Evolutionary conservation across 2,113 vertebrate species (phyloP).

Genomic region (Peromyscus polionotus): DNA sequence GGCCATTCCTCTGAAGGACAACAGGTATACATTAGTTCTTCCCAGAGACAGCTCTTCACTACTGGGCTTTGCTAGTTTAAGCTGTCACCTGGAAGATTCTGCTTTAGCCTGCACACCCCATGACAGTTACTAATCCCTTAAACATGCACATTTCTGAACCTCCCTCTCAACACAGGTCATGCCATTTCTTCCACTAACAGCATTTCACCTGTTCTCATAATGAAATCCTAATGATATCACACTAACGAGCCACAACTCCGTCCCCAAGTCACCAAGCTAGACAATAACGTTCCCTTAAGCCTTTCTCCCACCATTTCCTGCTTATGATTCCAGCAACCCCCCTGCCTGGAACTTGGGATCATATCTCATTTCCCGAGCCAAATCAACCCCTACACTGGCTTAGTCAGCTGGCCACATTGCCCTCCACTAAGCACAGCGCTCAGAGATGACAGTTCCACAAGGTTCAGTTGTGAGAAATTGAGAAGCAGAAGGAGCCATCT

Average conservation of each 20-base stretch:
- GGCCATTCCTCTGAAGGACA: not conserved
- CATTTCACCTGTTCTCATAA: not conserved
- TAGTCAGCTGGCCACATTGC: not conserved
- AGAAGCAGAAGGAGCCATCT: not conserved
- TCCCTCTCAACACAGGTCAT: not conserved
- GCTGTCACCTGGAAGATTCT: not conserved
- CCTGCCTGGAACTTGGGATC: not conserved
- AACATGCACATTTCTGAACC: not conserved
- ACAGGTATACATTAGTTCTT: not conserved
- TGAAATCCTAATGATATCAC: not conserved
- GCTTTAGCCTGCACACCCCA: not conserved
- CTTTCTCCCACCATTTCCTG: not conserved
- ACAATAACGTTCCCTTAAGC: accelerated
- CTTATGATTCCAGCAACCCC: not conserved
- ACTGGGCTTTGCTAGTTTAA: not conserved
- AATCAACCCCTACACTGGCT: not conserved
- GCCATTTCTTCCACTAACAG: not conserved
- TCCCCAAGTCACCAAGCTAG: not conserved
- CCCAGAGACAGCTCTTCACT: not conserved
- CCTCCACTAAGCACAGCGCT: not conserved
- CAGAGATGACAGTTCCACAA: not conserved
- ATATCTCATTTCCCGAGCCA: not conserved
- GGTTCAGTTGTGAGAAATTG: not conserved
- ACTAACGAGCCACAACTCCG: not conserved
- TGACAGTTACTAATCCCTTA: not conserved